Conservation (phyloP, 2,888 invertebrate species). For the Rapana venosa region DNA sequence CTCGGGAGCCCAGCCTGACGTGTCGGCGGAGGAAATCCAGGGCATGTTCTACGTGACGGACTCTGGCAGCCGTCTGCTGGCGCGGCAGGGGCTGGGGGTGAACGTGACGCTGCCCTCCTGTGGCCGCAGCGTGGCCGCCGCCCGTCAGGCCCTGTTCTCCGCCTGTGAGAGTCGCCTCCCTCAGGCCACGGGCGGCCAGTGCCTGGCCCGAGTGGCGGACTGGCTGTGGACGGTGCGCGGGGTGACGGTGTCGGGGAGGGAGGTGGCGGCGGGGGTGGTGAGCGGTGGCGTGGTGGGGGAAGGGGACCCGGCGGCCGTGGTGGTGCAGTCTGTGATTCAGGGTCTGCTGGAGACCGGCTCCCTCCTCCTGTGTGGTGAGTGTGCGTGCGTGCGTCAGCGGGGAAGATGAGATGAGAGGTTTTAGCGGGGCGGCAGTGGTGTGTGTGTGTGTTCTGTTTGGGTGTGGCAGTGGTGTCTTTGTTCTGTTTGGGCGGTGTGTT, state of each 20-base stretch:
- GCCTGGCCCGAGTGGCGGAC: constrained; percentile 1
- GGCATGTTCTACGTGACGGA: constrained; percentile 40
- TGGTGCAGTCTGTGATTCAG: neutral
- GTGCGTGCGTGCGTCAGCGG: no score
- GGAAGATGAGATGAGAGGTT: no score
- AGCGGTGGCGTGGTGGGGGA: neutral
- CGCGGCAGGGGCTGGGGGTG: neutral
- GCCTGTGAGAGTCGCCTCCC: neutral
- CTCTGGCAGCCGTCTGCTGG: constrained; percentile 33
- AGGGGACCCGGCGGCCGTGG: neutral
- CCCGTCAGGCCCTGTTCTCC: neutral
- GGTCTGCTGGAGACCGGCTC: neutral
- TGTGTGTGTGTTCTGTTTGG: no score
- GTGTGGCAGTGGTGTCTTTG: no score
- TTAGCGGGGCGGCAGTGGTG: no score
- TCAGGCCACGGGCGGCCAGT: neutral
- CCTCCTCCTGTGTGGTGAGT: constrained; percentile 8
- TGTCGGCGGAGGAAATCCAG: constrained; percentile 31
- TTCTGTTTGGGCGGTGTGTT: no score
- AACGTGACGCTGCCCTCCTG: neutral
- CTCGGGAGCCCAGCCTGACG: constrained; percentile 27
- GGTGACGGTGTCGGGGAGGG: neutral
- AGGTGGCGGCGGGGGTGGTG: constrained; percentile 7
- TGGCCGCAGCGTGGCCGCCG: neutral
- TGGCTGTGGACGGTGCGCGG: neutral